phyloP scores from a whole-genome alignment of 2,888 invertebrate species.

The Chrysolina oricalcia region DNA sequence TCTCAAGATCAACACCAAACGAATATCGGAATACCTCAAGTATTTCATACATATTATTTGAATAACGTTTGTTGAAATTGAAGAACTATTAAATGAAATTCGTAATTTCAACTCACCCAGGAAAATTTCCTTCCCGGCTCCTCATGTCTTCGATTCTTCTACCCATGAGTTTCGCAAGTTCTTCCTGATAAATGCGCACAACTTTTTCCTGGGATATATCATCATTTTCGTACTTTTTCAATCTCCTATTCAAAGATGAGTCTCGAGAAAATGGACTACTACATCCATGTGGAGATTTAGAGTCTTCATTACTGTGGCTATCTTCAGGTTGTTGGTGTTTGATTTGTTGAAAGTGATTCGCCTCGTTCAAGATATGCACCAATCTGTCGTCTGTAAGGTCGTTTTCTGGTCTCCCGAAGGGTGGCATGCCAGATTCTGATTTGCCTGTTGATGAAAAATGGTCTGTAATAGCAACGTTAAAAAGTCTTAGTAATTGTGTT shows the following conservation, averaged over 20 bases:
- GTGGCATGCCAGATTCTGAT: conserved; percentile 87
- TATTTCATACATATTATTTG: neutral
- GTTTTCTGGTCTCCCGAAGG: conserved; percentile 84
- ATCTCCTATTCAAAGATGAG: conserved; percentile 81
- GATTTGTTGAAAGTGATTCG: conserved; percentile 86
- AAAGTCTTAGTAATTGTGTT: conserved; percentile 44
- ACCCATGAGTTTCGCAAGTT: conserved; percentile 93
- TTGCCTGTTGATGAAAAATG: conserved; percentile 79
- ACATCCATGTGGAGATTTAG: conserved; percentile 86
- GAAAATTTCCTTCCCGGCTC: conserved; percentile 86
- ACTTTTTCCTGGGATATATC: conserved; percentile 98
- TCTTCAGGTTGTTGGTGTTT: conserved; percentile 72
- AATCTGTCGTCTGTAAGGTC: conserved; percentile 93
- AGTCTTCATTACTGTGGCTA: conserved; percentile 86
- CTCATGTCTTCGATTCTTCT: conserved; percentile 83
- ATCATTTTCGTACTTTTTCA: conserved; percentile 92
- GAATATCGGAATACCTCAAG: neutral
- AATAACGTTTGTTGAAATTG: no score
- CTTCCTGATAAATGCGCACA: conserved; percentile 94
- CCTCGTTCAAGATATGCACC: conserved; percentile 94
- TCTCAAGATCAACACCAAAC: neutral
- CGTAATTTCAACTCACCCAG: conserved; percentile 77
- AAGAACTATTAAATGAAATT: neutral
- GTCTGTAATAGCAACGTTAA: conserved; percentile 67
- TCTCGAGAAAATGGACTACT: conserved; percentile 88